Evolutionary conservation across 2,113 vertebrate species (phyloP), one percentile per base, ranked within the genome.

Genomic region (Struthidea cinerea): DNA sequence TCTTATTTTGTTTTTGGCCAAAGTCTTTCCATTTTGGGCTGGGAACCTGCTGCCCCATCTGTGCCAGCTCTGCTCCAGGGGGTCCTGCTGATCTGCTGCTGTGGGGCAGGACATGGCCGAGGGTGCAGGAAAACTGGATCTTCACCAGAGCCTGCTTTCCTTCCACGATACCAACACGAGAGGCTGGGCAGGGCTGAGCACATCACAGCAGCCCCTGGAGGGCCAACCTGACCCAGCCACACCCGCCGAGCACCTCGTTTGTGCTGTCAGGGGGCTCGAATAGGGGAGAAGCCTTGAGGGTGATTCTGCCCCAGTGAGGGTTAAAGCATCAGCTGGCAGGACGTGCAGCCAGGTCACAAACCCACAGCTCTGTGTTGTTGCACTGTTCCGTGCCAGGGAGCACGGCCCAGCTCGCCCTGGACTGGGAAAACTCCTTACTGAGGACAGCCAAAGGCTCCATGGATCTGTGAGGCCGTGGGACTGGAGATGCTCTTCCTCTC

Each of bases 101-200:
- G 3, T 33, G 50, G 56, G 46, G 44, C 46, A 47, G 53, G 44
- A 27, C 63, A 56, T 0, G 2, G 35, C 53, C 63, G 56, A 33
- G n/a, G 53, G 37, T 73, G 55, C 46, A 57, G 84, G 68, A 77
- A 61, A 56, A 15, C 22, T 35, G 56, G 33, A 77, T 28, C 41
- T 69, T 56, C 68, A 15, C 39, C 64, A 67, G 52, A 50, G 13
- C 69, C 42, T 53, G 53, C 64, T 84, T 59, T 78, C 28, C 60
- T 63, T 28, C 55, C 28, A 8, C 0, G 0, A 3, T 20, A 27
- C 46, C 24, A 13, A 9, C 0, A 4, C 2, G 7, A 47, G 64
- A 22, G 50, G 14, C 30, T 19, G 37, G 35, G 9, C 33, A 73
- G 39, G 33, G 50, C 74, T 53, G 13, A 65, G 26, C 13, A 2